Evolutionary conservation across 2,888 invertebrate species (phyloP).

Genomic region (Agrotis segetum): DNA sequence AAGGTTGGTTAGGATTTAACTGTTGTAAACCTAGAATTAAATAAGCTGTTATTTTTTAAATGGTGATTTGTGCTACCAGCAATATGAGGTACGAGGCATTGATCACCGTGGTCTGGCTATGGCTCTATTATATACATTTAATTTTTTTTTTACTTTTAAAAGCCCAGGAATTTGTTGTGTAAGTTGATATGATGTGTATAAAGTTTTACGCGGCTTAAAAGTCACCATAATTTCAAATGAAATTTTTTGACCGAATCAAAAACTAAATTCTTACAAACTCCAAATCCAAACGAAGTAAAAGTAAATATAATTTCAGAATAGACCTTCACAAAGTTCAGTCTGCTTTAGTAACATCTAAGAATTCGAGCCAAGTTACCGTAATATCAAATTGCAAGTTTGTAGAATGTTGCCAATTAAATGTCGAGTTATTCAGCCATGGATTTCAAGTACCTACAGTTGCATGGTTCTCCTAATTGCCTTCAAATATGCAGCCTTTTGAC

Average conservation of each 20-base stretch:
- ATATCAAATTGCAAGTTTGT: conserved; percentile 21
- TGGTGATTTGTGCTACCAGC: conserved; percentile 2
- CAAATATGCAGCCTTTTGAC: conserved; percentile 24
- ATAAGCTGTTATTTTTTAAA: conserved; percentile 19
- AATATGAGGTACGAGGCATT: background rate
- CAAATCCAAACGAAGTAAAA: background rate
- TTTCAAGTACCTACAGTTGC: conserved; percentile 23
- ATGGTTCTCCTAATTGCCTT: conserved; percentile 32
- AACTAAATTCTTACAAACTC: background rate
- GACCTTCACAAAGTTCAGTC: conserved; percentile 15
- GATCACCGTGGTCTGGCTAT: background rate
- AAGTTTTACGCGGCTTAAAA: background rate
- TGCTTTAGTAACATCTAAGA: background rate
- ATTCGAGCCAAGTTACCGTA: conserved; percentile 24
- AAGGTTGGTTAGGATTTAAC: conserved; percentile 25
- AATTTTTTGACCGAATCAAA: background rate
- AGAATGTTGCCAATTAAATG: conserved; percentile 49
- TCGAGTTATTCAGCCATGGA: conserved; percentile 33
- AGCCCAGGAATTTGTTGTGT: background rate
- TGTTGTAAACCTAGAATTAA: conserved; percentile 5
- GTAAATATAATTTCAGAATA: background rate
- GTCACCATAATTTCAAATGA: background rate
- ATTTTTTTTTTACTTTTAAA: background rate
- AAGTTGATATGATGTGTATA: background rate
- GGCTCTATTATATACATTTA: conserved; percentile 28